A percentile compares a stretch with the other conserved stretches of the same genome.
Conservation (phyloP, 2,797 vertebrate genomes). For the Graptemys geographica region DNA sequence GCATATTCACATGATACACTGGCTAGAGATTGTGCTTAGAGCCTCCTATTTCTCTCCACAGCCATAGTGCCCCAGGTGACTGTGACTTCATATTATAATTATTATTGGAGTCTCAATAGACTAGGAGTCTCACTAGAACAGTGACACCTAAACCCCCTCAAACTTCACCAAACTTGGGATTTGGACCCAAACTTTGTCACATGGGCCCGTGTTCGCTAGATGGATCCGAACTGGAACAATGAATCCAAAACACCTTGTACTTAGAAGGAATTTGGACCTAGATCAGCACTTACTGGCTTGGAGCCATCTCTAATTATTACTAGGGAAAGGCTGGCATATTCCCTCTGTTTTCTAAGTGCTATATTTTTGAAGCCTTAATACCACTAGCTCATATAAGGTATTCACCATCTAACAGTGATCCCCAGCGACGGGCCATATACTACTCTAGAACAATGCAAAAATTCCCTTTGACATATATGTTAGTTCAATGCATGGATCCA, state of each 20-base stretch:
- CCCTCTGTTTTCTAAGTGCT: background rate
- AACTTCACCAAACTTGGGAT: background rate
- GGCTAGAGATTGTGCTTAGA: background rate
- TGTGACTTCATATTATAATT: background rate
- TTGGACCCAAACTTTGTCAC: background rate
- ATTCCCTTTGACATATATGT: background rate
- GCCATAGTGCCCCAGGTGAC: background rate
- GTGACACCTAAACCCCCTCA: background rate
- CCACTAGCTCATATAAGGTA: accelerated
- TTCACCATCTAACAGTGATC: background rate
- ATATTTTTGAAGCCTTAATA: background rate
- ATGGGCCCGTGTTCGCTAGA: background rate
- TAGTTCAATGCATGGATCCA: background rate
- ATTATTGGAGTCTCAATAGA: background rate
- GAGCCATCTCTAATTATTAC: background rate
- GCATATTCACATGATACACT: background rate
- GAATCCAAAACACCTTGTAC: accelerated
- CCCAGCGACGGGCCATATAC: background rate
- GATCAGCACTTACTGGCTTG: accelerated
- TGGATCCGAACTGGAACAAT: background rate
- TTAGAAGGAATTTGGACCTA: background rate
- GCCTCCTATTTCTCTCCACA: background rate
- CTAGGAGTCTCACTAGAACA: background rate
- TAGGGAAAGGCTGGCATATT: background rate
- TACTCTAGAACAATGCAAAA: background rate